Percentiles rank a stretch among this genome's conserved stretches.
These are phyloP conservation scores for Baccha elongata DNA, from an alignment of 2,888 invertebrate species.

Conservation along the genomic window DNA sequence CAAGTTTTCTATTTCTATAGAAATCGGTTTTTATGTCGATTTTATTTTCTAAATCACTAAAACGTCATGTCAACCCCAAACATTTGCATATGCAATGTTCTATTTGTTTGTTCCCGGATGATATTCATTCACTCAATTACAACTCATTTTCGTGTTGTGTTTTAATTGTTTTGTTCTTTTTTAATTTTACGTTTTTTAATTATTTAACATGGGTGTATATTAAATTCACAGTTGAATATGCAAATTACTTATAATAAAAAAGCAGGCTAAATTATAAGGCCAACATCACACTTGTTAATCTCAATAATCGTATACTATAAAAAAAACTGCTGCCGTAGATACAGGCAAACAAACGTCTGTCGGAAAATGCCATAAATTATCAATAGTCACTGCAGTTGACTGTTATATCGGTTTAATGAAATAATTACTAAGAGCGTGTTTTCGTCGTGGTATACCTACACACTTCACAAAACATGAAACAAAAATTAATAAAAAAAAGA, in stretches of 20 bases:
- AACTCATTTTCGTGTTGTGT: neutral
- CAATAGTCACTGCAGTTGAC: slow-evolving; percentile 75
- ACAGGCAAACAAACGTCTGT: slow-evolving; percentile 58
- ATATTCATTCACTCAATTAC: neutral
- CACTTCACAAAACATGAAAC: slow-evolving; percentile 22
- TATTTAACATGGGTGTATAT: slow-evolving; percentile 65
- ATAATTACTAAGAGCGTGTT: slow-evolving; percentile 75
- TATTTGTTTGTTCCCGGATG: too few relatives aligned
- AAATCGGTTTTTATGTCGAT: neutral
- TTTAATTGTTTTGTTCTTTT: slow-evolving; percentile 20
- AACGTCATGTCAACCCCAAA: neutral
- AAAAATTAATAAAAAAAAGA: slow-evolving; percentile 7
- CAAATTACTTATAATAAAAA: slow-evolving; percentile 60
- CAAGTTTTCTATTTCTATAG: slow-evolving; percentile 2
- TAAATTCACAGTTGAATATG: slow-evolving; percentile 60
- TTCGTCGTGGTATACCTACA: slow-evolving; percentile 43
- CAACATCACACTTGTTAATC: slow-evolving; percentile 29
- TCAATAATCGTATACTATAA: too few relatives aligned
- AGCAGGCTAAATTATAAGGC: slow-evolving; percentile 59
- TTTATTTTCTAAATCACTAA: neutral
- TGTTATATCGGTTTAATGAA: slow-evolving; percentile 76
- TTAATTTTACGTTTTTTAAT: slow-evolving; percentile 47
- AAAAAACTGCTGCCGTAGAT: slow-evolving; percentile 11
- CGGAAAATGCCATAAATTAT: slow-evolving; percentile 75
- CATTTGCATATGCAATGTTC: neutral